A percentile compares a stretch with the other conserved stretches of the same genome.
phyloP scores from a whole-genome alignment of 2,797 vertebrate genomes.

The Gallinago solitaria region DNA sequence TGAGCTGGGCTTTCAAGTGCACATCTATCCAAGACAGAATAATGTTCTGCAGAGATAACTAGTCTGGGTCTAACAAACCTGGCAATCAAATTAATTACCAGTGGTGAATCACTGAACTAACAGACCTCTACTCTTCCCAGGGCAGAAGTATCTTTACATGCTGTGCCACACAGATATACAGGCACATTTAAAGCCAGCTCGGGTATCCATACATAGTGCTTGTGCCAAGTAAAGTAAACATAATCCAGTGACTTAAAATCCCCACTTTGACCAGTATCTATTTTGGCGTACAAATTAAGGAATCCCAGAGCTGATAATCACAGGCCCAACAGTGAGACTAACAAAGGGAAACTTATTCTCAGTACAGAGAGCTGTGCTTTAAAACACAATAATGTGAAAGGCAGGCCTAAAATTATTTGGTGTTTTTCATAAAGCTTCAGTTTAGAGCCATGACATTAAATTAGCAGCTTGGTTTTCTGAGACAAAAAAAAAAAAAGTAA shows the following conservation, averaged over 20 bases:
- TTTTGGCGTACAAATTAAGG: neutral
- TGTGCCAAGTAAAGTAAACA: neutral
- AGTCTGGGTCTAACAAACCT: conserved; percentile 12
- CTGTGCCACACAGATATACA: neutral
- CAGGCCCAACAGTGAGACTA: neutral
- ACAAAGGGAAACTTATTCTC: neutral
- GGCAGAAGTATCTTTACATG: neutral
- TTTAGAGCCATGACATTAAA: neutral
- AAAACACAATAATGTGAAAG: neutral
- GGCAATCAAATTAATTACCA: conserved; percentile 45
- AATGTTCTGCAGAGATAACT: neutral
- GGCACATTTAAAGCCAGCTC: neutral
- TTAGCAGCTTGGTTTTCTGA: neutral
- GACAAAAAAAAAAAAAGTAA: neutral
- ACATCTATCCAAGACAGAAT: neutral
- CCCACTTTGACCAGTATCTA: neutral
- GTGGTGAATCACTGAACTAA: neutral
- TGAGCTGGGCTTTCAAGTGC: conserved; percentile 11
- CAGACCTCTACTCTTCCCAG: neutral
- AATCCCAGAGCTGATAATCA: neutral
- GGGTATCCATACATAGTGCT: neutral
- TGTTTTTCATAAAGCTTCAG: neutral
- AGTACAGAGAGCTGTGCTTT: neutral
- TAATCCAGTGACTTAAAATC: conserved; percentile 1
- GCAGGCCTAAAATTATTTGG: neutral